Conservation (phyloP, 2,113 vertebrate species). For the Cairina moschata region DNA sequence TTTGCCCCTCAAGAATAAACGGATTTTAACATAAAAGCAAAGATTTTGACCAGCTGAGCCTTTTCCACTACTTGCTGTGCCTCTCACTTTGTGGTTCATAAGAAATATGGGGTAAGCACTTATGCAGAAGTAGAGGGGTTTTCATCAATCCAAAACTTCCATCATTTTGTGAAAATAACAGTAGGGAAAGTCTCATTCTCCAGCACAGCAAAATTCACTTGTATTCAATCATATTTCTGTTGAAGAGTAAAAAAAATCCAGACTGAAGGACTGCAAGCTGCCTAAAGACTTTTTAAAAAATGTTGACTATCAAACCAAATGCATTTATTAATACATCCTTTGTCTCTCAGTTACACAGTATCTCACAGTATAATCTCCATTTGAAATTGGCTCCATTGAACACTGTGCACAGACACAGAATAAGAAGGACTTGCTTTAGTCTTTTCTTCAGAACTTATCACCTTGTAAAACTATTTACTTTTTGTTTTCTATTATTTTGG, state of each 20-base stretch:
- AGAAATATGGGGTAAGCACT: not conserved
- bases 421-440: not conserved
- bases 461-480: not conserved
- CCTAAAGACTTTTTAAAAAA: not conserved
- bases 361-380: not conserved
- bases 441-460: not conserved
- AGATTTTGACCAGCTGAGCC: not conserved
- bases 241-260: not conserved
- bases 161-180: not conserved
- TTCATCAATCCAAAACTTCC: not conserved
- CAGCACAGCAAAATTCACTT: not conserved
- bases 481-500: not conserved
- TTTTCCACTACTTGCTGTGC: not conserved
- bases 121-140: not conserved
- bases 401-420: too few relatives aligned
- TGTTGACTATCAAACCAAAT: not conserved
- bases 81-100: not conserved
- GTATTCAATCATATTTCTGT: not conserved
- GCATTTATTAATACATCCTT: not conserved
- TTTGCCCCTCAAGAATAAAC: not conserved
- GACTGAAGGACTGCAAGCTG: not conserved
- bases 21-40: conserved; percentile 29
- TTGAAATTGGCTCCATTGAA: not conserved
- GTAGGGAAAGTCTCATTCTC: not conserved
- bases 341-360: not conserved